Evolutionary conservation across 2,888 invertebrate species (phyloP), one percentile per base, ranked within the genome.

Genomic region (Temnothorax unifasciatus): DNA sequence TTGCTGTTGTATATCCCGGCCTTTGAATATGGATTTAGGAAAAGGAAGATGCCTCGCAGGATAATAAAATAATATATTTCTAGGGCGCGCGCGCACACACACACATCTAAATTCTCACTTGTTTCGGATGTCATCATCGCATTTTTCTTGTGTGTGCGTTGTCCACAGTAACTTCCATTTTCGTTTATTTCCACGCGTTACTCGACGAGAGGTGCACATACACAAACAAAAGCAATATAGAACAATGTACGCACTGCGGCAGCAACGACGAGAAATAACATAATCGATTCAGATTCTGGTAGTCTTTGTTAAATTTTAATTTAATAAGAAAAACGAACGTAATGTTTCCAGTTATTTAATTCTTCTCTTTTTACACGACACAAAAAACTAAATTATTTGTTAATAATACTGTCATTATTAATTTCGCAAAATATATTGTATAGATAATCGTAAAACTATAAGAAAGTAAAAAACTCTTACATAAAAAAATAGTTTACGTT

Each of bases 121-220:
- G 73, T 73, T 73, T 73, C 73, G 59, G 59, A 73, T 59, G 77
- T 69, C 68, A 73, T 69, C 68, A 25, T 61, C 79, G 47, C 34
- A 81, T 81, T 81, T 81, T 81, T 73, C 79, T 73, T 59, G 21
- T 25, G 59, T 59, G 21, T 25, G 59, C 57, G 34, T 73, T 73
- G 79, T 73, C 79, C 59, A 59, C 79, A 34, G 44, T 73, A 73
- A 79, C 79, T 79, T 73, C 74, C 47, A 73, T 81, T 81, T 81
- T 81, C 74, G 79, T 81, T 79, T 79, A 73, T 79, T 81, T 47
- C 59, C 79, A 47, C 47, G 57, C 79, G 21, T 47, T 47, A 73
- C 73, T 59, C 74, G 13, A 59, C 79, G 47, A 34, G 59, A 34
- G 47, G 47, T 59, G 47, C 57, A 73, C 44, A 73, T 59, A 73